These are phyloP conservation scores for Hyles vespertilio DNA, from an alignment of 1,140 invertebrate species.

Conservation along the genomic window DNA sequence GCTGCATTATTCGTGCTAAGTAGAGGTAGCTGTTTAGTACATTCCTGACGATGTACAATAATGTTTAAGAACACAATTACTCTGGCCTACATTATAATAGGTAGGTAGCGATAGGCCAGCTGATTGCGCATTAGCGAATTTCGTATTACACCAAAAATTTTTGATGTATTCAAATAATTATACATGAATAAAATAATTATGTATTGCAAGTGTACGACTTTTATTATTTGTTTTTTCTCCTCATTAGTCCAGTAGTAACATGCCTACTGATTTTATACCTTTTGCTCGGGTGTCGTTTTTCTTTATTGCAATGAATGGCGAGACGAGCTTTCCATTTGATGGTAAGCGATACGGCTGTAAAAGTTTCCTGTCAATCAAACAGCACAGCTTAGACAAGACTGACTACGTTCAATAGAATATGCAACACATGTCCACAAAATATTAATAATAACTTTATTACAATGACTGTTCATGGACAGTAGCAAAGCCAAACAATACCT, in stretches of 20 bases:
- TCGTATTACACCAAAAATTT: constrained; percentile 68
- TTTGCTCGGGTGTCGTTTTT: no score
- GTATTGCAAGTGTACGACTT: constrained; percentile 38
- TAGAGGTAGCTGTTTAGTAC: constrained; percentile 59
- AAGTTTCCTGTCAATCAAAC: no score
- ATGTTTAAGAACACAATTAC: constrained; percentile 35
- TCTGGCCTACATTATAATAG: constrained; percentile 42
- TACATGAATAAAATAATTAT: constrained; percentile 63
- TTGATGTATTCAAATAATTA: constrained; percentile 68
- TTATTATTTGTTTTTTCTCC: no score
- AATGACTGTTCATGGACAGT: no score
- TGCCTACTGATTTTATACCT: no score
- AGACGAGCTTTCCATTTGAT: background rate
- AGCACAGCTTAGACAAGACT: no score
- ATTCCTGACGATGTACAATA: constrained; percentile 67
- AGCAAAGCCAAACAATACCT: no score
- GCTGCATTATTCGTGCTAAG: constrained; percentile 21
- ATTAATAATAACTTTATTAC: no score
- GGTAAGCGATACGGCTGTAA: background rate
- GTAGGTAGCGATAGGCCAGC: constrained; percentile 38
- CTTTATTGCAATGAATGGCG: no score
- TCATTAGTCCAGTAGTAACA: no score
- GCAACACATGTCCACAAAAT: no score
- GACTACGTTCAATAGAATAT: no score
- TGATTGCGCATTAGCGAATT: constrained; percentile 47